Evolutionary conservation across 2,888 invertebrate genomes (phyloP), one percentile per base, ranked within the genome.

Genomic region (Sericinus montela): DNA sequence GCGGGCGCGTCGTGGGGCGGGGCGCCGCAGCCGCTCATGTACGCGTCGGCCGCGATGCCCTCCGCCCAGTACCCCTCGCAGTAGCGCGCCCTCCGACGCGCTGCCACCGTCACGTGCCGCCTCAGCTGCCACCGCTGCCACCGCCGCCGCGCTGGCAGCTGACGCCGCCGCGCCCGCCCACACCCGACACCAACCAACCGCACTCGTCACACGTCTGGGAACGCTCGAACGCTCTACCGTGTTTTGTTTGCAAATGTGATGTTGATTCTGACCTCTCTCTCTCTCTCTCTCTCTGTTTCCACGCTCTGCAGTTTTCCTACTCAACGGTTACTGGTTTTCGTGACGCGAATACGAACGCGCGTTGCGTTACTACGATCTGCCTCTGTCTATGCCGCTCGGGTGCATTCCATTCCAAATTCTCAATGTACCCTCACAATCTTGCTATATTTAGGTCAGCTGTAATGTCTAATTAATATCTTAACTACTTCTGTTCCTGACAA

Each of bases 31-130:
- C 91, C 91, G 68, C 89, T 92, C 58, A 92, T 94, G 93, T 94
- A 93, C 73, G 91, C 93, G 78, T 93, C 95, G 91, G 34, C 48
- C n/a, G 94, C 94, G 75, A 94, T 95, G 90, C 95, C 95, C 78
- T 95, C 94, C 68, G 83, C 82, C 70, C 93, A 95, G 90, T 96
- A 95, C 89, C 95, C 94, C 73, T 92, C 95, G 82, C 95, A 96
- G 94, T 95, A 95, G 93, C 69, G 53, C 53, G 39, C 53, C n/a
- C n/a, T n/a, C n/a, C 52, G 46, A 50, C 55, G 55, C 47, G 34
- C 52, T 50, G 41, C 49, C 49, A 45, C 54, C 39, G 37, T 29
- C 41, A 30, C 34, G 42, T 11, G 8, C 34, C 34, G 19, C 19
- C 45, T 14, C 13, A 19, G 7, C 35, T 11, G n/a, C 5, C 13